Evolutionary conservation across 2,888 invertebrate genomes (phyloP).

Genomic region (Apotomis capreana): DNA sequence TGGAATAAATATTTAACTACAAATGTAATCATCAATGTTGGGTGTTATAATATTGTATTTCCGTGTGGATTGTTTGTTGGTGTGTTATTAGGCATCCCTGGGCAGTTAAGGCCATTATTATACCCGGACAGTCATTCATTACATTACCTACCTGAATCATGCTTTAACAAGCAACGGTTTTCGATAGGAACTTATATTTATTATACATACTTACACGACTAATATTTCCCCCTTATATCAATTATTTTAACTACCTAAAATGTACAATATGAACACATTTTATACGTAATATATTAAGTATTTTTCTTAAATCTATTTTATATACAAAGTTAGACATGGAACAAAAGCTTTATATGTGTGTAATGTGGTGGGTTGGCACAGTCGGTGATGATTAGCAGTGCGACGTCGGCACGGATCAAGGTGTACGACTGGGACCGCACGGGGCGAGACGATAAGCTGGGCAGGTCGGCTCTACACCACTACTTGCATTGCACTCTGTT

Average conservation of each 20-base stretch:
- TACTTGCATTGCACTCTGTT: slow-evolving; percentile 38
- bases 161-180: slow-evolving; percentile 11
- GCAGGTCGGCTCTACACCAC: slow-evolving; percentile 86
- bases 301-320: background rate
- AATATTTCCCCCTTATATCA: background rate
- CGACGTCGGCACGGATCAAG: slow-evolving; percentile 76
- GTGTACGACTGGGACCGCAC: slow-evolving; percentile 97
- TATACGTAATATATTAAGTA: slow-evolving; percentile 40
- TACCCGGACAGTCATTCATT: background rate
- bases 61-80: slow-evolving; percentile 50
- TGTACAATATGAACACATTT: slow-evolving; percentile 31
- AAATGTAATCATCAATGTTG: slow-evolving; percentile 47
- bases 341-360: slow-evolving; percentile 52
- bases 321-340: slow-evolving; percentile 12
- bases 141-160: background rate
- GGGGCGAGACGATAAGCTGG: slow-evolving; percentile 95
- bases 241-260: slow-evolving; percentile 4
- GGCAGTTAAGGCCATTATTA: slow-evolving; percentile 9
- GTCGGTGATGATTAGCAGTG: slow-evolving; percentile 72
- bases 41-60: slow-evolving; percentile 47
- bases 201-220: background rate
- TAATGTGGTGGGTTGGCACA: slow-evolving; percentile 75
- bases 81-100: slow-evolving; percentile 15
- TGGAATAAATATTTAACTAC: slow-evolving; percentile 51
- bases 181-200: background rate